Base-by-base conservation (phyloP, 2,113 vertebrate genomes). In the Pogona vitticeps region DNA sequence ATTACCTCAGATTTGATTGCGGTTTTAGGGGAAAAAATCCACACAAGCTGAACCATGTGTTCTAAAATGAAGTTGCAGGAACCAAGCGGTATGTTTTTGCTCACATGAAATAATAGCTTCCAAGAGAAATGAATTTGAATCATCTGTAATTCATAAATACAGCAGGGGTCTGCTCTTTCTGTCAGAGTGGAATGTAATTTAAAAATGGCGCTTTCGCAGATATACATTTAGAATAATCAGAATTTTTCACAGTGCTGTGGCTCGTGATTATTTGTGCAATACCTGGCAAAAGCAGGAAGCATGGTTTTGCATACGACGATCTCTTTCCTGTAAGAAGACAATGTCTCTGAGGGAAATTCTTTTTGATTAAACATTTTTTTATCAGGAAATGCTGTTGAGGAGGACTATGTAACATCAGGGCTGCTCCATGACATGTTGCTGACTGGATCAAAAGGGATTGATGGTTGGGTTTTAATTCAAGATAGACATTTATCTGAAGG, bases 91-190 rank as follows among this genome's bases (percentile, higher is more conserved):
- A 80, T 31, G 70, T 91, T 94, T 89, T 86, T 91, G 38, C 85
- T 92, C 88, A 79, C 65, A 72, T 84, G 88, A 93, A 86, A 73
- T 90, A 88, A 90, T 70, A 23, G 20, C 72, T 91, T 91, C 56
- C 86, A 2, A 80, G 52, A 92, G 91, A 93, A 95, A 92, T 90
- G 95, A 93, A 94, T 93, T 92, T 94, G 89, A 95, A 92, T 91
- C 90, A 92, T 95, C 88, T 93, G 59, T 88, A 89, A 93, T 95
- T 96, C 94, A 88, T 95, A 95, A 95, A 89, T 95, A 92, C 87
- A 94, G 92, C 92, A 93, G 92, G 95, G 92, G 91, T 95, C 94
- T 95, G 88, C 75, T 92, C 36, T 77, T 92, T 91, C 89, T 56
- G 31, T 90, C 90, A 89, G 78, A 0, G 0, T 82, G 76, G 67